These are phyloP conservation scores for Microctonus hyperodae DNA, from an alignment of 2,888 invertebrate genomes.

Conservation along the genomic window DNA sequence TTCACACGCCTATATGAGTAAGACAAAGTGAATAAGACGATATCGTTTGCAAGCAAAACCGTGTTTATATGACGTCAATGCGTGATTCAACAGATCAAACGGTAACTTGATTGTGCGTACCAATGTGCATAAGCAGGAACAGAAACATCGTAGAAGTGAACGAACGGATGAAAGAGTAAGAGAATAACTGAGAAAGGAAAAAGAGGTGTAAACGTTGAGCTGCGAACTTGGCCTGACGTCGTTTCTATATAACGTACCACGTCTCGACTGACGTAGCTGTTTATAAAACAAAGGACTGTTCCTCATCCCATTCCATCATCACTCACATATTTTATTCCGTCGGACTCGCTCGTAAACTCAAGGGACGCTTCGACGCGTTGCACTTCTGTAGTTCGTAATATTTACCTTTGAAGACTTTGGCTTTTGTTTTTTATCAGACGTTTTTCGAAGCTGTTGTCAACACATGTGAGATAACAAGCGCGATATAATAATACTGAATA, in stretches of 20 bases:
- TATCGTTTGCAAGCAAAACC: slow-evolving; percentile 7
- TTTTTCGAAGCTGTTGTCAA: neutral
- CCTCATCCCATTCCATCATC: neutral
- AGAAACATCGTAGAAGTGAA: too few relatives aligned
- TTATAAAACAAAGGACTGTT: slow-evolving; percentile 47
- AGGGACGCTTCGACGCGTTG: neutral
- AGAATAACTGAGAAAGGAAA: neutral
- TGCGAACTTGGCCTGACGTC: neutral
- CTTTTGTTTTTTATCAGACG: neutral
- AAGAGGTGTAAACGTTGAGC: neutral
- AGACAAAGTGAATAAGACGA: neutral
- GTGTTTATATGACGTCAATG: slow-evolving; percentile 32
- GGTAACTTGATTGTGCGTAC: slow-evolving; percentile 30
- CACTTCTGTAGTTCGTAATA: neutral
- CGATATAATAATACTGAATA: neutral
- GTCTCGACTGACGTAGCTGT: slow-evolving; percentile 32
- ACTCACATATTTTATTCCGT: slow-evolving; percentile 17
- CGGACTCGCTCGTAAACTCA: neutral
- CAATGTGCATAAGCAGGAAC: neutral
- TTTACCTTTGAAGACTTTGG: slow-evolving; percentile 5
- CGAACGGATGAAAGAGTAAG: neutral
- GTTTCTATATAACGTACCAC: neutral
- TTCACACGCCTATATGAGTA: neutral
- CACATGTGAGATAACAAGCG: neutral
- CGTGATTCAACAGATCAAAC: slow-evolving; percentile 48